Evolutionary conservation across 2,797 vertebrate species (phyloP), one percentile per base, ranked within the genome.

Genomic region (Amblyopsis hoosieri): DNA sequence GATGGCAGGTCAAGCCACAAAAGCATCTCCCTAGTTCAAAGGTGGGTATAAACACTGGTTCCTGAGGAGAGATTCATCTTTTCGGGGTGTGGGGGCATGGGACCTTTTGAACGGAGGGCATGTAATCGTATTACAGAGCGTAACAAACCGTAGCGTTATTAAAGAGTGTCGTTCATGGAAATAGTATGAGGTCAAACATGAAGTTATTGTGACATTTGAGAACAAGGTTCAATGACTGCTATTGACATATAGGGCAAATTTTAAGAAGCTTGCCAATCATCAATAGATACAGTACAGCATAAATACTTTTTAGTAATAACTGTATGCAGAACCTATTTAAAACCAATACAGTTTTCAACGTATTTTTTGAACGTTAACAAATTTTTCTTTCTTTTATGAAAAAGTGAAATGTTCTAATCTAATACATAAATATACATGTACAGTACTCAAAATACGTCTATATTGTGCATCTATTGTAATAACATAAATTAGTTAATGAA

Each of bases 21-120:
- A 87, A 87, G 80, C 62, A 69, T 82, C 75, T 74, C 62, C 54
- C 54, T 50, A 87, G 90, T 91, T 93, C 90, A 93, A 91, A 93
- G 89, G 88, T 88, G 86, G 75, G 52, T 76, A 78, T 12, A 77
- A 84, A 80, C 42, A 52, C 8, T 49, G 77, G 82, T 74, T 78
- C 79, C 72, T 11, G 68, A 37, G 29, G 70, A 82, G 60, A 90
- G 80, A 91, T 92, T 81, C 76, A 90, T 92, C 92, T 91, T 85
- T 83, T 91, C 90, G 84, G 60, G 73, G 83, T 62, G 66, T 85
- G 86, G 46, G 63, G 23, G 54, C 71, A 67, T 50, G 62, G 63
- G 42, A 79, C 74, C 79, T 78, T 78, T 90, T 84, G 78, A 90
- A 88, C 87, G 72, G 63, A 76, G 69, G 76, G 85, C 90, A 84